Conservation (phyloP, 2,797 vertebrate species). For the Gobio occitaniae region DNA sequence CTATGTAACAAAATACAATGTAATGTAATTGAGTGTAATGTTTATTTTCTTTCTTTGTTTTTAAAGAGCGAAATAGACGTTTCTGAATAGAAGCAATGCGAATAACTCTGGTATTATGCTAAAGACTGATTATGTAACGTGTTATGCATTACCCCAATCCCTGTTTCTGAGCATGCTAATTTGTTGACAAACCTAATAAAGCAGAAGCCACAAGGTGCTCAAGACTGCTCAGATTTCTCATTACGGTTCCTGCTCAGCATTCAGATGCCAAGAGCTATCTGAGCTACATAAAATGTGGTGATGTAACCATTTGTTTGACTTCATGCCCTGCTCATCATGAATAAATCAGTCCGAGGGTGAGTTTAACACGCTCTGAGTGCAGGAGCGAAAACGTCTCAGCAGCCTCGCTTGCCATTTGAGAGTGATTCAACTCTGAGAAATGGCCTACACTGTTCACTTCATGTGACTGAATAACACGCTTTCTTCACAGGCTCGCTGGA, state of each 20-base stretch:
- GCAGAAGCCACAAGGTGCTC: neutral
- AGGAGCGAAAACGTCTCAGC: neutral
- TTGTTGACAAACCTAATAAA: slow-evolving; percentile 37
- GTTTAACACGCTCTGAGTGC: slow-evolving; percentile 33
- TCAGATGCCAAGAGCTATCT: slow-evolving; percentile 15
- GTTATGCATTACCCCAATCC: neutral
- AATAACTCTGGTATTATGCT: neutral
- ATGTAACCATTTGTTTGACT: slow-evolving; percentile 50
- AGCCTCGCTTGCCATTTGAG: slow-evolving; percentile 1
- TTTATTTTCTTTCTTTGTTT: neutral
- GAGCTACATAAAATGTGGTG: slow-evolving; percentile 24
- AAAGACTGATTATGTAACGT: neutral
- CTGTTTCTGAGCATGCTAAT: slow-evolving; percentile 22
- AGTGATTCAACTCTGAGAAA: slow-evolving; percentile 27
- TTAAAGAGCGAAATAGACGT: neutral
- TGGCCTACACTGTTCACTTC: slow-evolving; percentile 9
- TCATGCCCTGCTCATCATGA: slow-evolving; percentile 52
- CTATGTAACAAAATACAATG: neutral
- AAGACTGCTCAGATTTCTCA: slow-evolving; percentile 9
- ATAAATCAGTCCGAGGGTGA: slow-evolving; percentile 51
- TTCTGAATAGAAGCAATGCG: neutral
- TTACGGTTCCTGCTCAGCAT: slow-evolving; percentile 21
- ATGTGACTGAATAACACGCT: slow-evolving; percentile 11
- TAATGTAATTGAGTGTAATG: neutral
- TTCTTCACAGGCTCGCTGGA: neutral